A percentile compares a stretch with the other conserved stretches of the same genome.
phyloP scores from a whole-genome alignment of 2,113 vertebrate species.

The Bubo blakistoni region DNA sequence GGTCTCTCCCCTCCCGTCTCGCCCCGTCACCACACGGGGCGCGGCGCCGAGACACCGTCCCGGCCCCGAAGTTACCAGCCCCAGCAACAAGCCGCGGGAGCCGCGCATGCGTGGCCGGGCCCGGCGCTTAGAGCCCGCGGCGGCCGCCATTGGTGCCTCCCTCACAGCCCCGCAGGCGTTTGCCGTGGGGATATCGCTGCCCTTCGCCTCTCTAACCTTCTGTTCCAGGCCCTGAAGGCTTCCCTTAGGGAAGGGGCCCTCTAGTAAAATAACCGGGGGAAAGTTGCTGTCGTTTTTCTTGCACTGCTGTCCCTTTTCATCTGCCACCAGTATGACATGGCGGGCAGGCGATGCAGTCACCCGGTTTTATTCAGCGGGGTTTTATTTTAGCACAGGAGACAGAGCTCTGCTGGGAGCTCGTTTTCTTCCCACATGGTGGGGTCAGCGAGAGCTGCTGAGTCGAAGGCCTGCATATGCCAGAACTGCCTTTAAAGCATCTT shows the following conservation, averaged over 20 bases:
- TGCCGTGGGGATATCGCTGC: rapidly evolving
- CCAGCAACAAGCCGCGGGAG: background rate
- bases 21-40: background rate
- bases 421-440: rapidly evolving
- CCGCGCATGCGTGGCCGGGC: background rate
- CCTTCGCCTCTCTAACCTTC: rapidly evolving
- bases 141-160: rapidly evolving
- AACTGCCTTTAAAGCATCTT: background rate
- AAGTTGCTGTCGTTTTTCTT: background rate
- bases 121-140: background rate
- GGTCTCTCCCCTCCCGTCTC: background rate
- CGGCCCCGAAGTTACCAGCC: background rate
- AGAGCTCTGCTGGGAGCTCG: background rate
- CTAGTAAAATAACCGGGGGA: background rate
- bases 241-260: background rate
- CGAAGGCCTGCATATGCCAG: rapidly evolving
- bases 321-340: rapidly evolving
- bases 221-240: background rate
- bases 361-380: too few species aligned
- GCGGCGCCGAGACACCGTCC: background rate
- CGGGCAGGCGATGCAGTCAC: rapidly evolving
- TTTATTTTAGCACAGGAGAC: too few species aligned
- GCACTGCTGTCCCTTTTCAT: background rate
- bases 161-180: rapidly evolving
- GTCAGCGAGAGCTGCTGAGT: background rate